Conservation (phyloP, 2,797 vertebrate genomes). For the Danio albolineatus region DNA sequence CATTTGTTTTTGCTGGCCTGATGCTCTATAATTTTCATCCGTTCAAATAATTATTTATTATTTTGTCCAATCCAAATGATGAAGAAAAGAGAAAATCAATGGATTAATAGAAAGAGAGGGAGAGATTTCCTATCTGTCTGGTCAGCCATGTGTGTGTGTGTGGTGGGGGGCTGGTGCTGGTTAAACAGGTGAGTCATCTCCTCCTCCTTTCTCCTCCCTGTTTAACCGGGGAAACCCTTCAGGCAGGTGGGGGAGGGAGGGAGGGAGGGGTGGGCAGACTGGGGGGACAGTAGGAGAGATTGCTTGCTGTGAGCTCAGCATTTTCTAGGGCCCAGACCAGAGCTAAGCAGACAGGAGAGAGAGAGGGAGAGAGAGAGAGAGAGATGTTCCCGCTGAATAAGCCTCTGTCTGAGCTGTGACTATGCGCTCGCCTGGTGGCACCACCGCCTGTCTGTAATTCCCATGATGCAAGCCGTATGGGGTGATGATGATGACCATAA, state of each 20-base stretch:
- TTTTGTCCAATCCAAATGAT: constrained; percentile 1
- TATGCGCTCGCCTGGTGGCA: constrained; percentile 57
- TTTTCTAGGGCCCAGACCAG: constrained; percentile 53
- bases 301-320: constrained; percentile 56
- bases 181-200: constrained; percentile 53
- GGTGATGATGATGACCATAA: constrained; percentile 65
- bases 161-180: background rate
- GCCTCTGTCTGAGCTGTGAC: constrained; percentile 55
- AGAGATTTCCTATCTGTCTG: background rate
- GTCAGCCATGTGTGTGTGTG: background rate
- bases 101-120: constrained; percentile 8
- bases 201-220: constrained; percentile 24
- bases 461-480: constrained; percentile 68
- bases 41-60: constrained; percentile 24
- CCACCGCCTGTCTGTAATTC: constrained; percentile 56
- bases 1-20: constrained; percentile 5
- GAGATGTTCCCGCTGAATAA: constrained; percentile 58
- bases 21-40: background rate
- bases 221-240: constrained; percentile 56
- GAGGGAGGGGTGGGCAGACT: constrained; percentile 8
- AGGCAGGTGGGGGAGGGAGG: constrained; percentile 30
- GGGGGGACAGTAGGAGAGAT: constrained; percentile 36
- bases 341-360: constrained; percentile 44
- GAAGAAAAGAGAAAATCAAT: constrained; percentile 23
- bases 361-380: constrained; percentile 36